Percentiles rank a stretch among this genome's conserved stretches.
These are phyloP conservation scores for Cetonia aurata DNA, from an alignment of 2,888 invertebrate genomes.

Conservation along the genomic window DNA sequence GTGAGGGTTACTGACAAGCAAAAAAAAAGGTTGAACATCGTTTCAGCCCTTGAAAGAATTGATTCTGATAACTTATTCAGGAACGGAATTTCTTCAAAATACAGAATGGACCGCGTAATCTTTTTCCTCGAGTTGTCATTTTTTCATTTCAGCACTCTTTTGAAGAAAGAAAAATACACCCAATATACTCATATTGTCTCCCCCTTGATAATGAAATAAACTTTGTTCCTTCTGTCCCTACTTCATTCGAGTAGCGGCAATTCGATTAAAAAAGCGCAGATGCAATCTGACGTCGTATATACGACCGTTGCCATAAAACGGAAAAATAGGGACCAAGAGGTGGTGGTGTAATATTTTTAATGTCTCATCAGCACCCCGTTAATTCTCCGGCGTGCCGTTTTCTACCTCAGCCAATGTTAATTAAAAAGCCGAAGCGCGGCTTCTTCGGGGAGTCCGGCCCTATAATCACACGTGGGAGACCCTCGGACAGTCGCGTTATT, in stretches of 20 bases:
- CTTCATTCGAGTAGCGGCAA: background rate
- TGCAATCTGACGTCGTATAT: constrained; percentile 19
- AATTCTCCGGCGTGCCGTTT: constrained; percentile 21
- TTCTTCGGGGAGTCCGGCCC: constrained; percentile 9
- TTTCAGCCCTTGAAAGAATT: too few relatives aligned
- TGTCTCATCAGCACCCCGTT: constrained; percentile 8
- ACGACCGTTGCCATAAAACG: background rate
- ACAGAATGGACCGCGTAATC: too few relatives aligned
- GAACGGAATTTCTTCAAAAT: too few relatives aligned
- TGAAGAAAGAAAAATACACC: too few relatives aligned
- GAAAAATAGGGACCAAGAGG: constrained; percentile 8
- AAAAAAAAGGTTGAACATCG: too few relatives aligned
- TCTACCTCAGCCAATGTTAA: constrained; percentile 26
- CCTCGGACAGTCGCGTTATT: constrained; percentile 11
- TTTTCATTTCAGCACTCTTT: too few relatives aligned
- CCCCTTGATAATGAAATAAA: too few relatives aligned
- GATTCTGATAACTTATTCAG: too few relatives aligned
- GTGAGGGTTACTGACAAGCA: too few relatives aligned
- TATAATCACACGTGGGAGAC: constrained; percentile 18
- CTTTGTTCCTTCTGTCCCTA: too few relatives aligned
- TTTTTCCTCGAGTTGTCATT: too few relatives aligned
- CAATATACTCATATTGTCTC: too few relatives aligned
- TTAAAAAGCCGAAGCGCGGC: constrained; percentile 23
- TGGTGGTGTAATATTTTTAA: constrained; percentile 24
- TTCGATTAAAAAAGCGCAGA: constrained; percentile 20